Evolutionary conservation across 2,888 invertebrate species (phyloP).

Genomic region (Drosophila robusta): DNA sequence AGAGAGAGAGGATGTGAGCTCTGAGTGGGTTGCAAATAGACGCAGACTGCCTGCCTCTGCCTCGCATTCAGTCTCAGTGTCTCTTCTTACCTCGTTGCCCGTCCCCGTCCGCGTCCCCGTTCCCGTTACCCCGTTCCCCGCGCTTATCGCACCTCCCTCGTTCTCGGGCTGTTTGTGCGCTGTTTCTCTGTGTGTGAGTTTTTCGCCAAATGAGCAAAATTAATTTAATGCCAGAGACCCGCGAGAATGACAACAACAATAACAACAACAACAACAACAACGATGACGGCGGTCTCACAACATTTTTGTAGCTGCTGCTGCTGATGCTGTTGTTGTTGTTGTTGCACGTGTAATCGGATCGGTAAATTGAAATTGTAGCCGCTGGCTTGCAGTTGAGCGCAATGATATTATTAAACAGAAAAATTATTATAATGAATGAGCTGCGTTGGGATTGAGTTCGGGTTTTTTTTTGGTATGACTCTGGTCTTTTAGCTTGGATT

Average conservation of each 20-base stretch:
- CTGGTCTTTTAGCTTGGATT: not conserved
- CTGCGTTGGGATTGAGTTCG: constrained; percentile 46
- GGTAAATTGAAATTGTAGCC: constrained; percentile 77
- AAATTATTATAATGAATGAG: constrained; percentile 79
- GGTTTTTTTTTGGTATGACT: constrained; percentile 11
- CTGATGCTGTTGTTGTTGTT: constrained; percentile 39
- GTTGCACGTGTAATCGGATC: constrained; percentile 79
- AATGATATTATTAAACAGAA: constrained; percentile 79
- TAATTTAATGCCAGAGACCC: constrained; percentile 76
- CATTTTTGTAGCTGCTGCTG: constrained; percentile 47
- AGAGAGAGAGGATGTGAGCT: constrained; percentile 15
- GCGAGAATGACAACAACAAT: constrained; percentile 58
- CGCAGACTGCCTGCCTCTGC: constrained; percentile 53
- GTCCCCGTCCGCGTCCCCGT: not conserved
- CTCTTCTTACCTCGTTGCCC: constrained; percentile 42
- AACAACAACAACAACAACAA: constrained; percentile 31
- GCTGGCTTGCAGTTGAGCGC: constrained; percentile 75
- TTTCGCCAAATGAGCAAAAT: constrained; percentile 76
- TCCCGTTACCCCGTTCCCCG: constrained; percentile 11
- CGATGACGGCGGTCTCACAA: constrained; percentile 49
- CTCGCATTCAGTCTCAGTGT: constrained; percentile 31
- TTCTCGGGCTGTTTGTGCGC: constrained; percentile 6
- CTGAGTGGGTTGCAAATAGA: constrained; percentile 66
- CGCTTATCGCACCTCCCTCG: not conserved
- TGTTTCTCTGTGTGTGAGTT: constrained; percentile 26